Evolutionary conservation across 2,888 invertebrate species (phyloP), one percentile per base, ranked within the genome.

Genomic region (Ophion ellenae): DNA sequence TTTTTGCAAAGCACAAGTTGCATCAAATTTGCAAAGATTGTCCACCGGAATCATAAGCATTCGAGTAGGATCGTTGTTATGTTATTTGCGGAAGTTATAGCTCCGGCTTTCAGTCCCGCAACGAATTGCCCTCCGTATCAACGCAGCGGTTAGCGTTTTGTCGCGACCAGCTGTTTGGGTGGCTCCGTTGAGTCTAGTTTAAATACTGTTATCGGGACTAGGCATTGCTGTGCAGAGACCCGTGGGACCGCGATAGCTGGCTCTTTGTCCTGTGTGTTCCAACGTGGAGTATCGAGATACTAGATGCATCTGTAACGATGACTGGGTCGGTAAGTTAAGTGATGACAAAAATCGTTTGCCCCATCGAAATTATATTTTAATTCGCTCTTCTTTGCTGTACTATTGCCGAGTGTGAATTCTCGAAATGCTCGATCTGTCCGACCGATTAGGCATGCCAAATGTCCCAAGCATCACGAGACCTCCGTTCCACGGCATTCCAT

Each of bases 141-240:
- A 86, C 86, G 78, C 57, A 71, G 74, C 61, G 32, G 40, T 69
- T 78, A 83, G 78, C 83, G 67, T 74, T 81, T 76, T 76, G 73
- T 36, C 75, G 82, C 73, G 82, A 82, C 80, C 87, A 87, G 87
- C 76, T 87, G 88, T 85, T 86, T 75, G 87, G 75, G 82, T 84
- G 83, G 76, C 83, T 86, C 70, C 83, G 83, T 76, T 87, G 87
- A 88, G 86, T 88, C 86, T 87, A 87, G 90, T 89, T 90, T 89
- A 89, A 90, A 90, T 90, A 89, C 85, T 88, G 89, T 91, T 91
- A 91, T 91, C 90, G 87, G 87, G 59, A 82, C 87, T 88, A 87
- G 88, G 83, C 88, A 88, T 85, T 81, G 85, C 87, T 76, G 0
- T 79, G 77, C 76, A 17, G 70, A 45, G 86, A 73, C 81, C 71